Percentiles rank a stretch among this genome's conserved stretches.
Conservation (phyloP, 2,113 vertebrate species). For the Ophiodon elongatus region DNA sequence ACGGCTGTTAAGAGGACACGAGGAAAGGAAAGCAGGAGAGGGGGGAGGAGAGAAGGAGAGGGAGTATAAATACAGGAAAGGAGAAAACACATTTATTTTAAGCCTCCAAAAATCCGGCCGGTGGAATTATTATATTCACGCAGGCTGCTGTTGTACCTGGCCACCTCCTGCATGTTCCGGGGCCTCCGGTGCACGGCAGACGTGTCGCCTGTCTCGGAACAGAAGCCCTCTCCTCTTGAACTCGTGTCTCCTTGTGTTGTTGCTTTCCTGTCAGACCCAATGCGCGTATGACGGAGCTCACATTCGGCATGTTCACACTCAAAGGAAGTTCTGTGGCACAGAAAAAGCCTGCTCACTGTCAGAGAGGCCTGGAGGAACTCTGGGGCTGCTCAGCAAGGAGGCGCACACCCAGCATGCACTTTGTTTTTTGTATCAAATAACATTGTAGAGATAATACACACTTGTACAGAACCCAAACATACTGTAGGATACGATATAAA, state of each 20-base stretch:
- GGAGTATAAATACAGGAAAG: background rate
- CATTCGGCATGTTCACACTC: slow-evolving; percentile 14
- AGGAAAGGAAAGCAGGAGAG: background rate
- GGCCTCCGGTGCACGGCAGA: background rate
- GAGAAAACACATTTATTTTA: background rate
- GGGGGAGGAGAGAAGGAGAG: background rate
- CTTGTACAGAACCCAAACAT: too few species aligned
- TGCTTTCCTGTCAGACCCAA: slow-evolving; percentile 1
- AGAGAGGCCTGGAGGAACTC: slow-evolving; percentile 5
- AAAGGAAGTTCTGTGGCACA: background rate
- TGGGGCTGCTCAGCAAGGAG: slow-evolving; percentile 6
- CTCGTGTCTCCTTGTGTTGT: background rate
- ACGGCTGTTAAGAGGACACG: background rate
- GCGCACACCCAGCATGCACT: background rate
- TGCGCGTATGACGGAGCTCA: slow-evolving; percentile 5
- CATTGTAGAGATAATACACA: too few species aligned
- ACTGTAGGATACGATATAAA: too few species aligned
- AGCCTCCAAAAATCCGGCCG: too few species aligned
- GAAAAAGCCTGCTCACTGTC: slow-evolving; percentile 17
- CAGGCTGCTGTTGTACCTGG: background rate
- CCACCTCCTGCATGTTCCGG: background rate
- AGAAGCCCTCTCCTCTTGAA: background rate
- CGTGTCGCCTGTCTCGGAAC: slow-evolving; percentile 1
- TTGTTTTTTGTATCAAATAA: background rate
- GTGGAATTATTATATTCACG: background rate